Conservation (phyloP, 2,797 vertebrate species). For the Lagodon rhomboides region DNA sequence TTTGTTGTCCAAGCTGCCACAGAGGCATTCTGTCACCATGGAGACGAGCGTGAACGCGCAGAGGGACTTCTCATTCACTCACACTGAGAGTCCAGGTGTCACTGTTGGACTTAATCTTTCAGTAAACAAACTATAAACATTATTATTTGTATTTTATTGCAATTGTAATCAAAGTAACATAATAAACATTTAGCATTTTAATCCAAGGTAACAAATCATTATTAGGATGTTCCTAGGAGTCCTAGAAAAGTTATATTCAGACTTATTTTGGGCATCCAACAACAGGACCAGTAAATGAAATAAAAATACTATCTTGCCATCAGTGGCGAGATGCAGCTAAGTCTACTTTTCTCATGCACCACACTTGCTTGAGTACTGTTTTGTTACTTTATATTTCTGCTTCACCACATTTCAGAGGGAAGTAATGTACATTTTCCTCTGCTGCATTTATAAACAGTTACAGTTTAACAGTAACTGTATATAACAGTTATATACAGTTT, state of each 20-base stretch:
- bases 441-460: neutral
- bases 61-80: neutral
- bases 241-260: neutral
- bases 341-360: neutral
- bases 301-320: neutral
- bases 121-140: neutral
- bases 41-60: conserved; percentile 81
- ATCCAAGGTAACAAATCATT: neutral
- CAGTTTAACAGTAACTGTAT: no score
- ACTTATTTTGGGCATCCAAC: neutral
- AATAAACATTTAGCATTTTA: neutral
- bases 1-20: conserved; percentile 67
- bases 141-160: neutral
- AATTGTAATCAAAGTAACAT: neutral
- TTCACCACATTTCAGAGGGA: neutral
- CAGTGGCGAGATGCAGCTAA: neutral
- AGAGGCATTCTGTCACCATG: conserved; percentile 78
- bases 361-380: neutral
- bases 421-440: neutral
- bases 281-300: neutral
- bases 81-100: neutral
- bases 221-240: neutral
- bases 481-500: no score
- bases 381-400: neutral
- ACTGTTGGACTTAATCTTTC: neutral